Evolutionary conservation across 2,113 vertebrate genomes (phyloP).

Genomic region (Muntiacus muntjak): DNA sequence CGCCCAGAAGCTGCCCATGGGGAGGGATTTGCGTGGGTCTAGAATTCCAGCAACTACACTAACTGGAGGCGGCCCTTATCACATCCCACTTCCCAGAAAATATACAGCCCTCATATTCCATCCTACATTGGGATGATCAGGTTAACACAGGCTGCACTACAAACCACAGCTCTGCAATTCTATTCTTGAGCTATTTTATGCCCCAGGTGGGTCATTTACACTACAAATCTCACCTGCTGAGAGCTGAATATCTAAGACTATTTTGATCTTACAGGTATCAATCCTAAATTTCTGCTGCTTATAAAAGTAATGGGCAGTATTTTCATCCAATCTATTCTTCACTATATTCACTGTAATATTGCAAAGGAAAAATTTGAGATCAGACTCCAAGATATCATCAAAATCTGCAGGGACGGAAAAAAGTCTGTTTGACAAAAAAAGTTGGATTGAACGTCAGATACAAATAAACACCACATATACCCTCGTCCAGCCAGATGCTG

Average conservation of each 20-base stretch:
- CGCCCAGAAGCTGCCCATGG: background rate
- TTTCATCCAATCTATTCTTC: background rate
- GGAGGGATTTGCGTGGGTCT: background rate
- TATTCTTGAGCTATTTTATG: background rate
- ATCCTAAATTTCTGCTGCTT: background rate
- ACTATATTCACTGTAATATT: background rate
- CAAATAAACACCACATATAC: background rate
- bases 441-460: background rate
- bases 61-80: too few species aligned
- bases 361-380: background rate
- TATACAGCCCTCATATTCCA: too few species aligned
- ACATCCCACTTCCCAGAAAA: background rate
- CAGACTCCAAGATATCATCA: background rate
- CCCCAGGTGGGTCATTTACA: background rate
- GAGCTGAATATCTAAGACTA: background rate
- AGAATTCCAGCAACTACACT: background rate
- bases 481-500: background rate
- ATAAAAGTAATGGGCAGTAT: background rate
- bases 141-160: background rate
- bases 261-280: background rate
- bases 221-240: background rate
- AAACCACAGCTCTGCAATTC: background rate
- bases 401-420: background rate
- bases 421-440: background rate
- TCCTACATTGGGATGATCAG: background rate